Percentiles rank a stretch among this genome's conserved stretches.
Conservation (phyloP, 2,797 vertebrate genomes). For the Cyprinella venusta region DNA sequence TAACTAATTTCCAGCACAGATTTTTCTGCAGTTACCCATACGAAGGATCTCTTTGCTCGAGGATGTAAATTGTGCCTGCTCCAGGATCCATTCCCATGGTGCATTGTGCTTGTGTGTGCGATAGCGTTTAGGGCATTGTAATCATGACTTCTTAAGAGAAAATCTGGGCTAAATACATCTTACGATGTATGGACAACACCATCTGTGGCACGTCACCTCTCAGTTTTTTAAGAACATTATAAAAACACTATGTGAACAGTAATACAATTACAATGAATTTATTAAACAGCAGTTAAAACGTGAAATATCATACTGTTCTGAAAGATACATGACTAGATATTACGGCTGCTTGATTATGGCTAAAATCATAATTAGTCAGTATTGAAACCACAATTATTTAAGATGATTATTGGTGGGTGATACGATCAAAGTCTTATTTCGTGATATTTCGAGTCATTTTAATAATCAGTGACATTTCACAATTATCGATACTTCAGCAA, state of each 20-base stretch:
- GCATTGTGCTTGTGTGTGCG: background rate
- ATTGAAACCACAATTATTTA: no score
- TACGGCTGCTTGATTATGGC: no score
- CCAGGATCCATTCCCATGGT: constrained; percentile 22
- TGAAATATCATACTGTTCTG: background rate
- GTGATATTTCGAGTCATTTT: no score
- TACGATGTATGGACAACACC: background rate
- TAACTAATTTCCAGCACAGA: constrained; percentile 38
- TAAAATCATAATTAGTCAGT: no score
- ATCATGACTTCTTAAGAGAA: background rate
- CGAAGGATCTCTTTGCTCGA: constrained; percentile 21
- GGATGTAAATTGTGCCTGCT: background rate
- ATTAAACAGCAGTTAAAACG: background rate
- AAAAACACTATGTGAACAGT: background rate
- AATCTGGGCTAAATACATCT: background rate
- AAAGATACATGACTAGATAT: background rate
- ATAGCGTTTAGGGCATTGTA: background rate
- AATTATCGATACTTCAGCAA: no score
- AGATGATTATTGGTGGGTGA: no score
- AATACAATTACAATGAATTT: background rate
- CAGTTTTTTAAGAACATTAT: background rate
- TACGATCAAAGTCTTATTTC: no score
- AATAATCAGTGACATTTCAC: no score
- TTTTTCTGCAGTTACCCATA: background rate
- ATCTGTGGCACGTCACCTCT: background rate